Evolutionary conservation across 1,140 invertebrate genomes (phyloP).

Genomic region (Cydia fagiglandana): DNA sequence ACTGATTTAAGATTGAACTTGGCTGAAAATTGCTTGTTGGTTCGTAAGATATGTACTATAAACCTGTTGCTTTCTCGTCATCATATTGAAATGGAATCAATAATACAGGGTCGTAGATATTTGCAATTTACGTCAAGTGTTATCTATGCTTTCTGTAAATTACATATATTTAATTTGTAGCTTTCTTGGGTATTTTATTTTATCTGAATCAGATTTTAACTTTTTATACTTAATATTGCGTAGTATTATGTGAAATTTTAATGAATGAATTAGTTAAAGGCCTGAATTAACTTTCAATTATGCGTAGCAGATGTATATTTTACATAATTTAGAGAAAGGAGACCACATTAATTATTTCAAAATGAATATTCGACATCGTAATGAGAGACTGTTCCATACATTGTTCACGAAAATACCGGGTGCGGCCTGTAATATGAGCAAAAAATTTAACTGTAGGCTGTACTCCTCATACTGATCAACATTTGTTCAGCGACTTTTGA

Average conservation of each 20-base stretch:
- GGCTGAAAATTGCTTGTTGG: slow-evolving; percentile 15
- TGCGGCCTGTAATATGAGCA: too few relatives aligned
- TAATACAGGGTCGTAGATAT: slow-evolving; percentile 46
- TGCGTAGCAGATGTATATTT: not conserved
- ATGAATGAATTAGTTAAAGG: not conserved
- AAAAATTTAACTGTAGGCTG: too few relatives aligned
- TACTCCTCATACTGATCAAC: too few relatives aligned
- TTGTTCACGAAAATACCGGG: slow-evolving; percentile 14
- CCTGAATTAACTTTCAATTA: not conserved
- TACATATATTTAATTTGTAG: not conserved
- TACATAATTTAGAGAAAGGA: not conserved
- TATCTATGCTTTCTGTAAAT: not conserved
- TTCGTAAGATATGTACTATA: slow-evolving; percentile 33
- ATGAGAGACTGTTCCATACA: not conserved
- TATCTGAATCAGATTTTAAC: not conserved
- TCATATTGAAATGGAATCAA: slow-evolving; percentile 57
- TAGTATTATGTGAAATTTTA: too few relatives aligned
- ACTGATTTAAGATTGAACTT: slow-evolving; percentile 37
- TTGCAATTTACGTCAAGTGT: not conserved
- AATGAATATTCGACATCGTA: not conserved
- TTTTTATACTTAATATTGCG: too few relatives aligned
- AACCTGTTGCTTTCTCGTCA: slow-evolving; percentile 62
- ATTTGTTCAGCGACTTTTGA: too few relatives aligned
- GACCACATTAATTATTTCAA: not conserved
- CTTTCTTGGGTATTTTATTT: not conserved